Base-by-base conservation (phyloP, 64 coral and sea anemone species). In the Acropora yongei region DNA sequence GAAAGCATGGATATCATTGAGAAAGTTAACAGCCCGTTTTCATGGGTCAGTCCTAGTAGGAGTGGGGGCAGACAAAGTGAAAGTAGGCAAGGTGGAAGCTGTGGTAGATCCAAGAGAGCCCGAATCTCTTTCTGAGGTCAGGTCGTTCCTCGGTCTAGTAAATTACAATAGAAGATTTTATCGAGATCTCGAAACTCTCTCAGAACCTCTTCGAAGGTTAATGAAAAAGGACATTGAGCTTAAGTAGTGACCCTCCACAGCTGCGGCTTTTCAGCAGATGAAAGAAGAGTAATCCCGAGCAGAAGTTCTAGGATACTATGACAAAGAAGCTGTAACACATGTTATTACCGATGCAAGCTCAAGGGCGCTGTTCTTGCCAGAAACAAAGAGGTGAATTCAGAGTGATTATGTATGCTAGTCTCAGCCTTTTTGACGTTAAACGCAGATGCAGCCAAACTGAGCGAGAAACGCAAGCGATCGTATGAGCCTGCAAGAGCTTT, bases 31-130 rank as follows among this genome's bases (percentile, higher is more conserved):
- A 41, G 44, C 46, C 47, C 78, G 18, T 8, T 78, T 0, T 40
- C 5, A 2, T 90, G 88, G 88, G 88, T 90, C 5, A 82, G 18
- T 18, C 77, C 88, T n/a, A 1, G 50, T 75, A 39, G 84, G 68
- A 49, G 43, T 7, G 16, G 0, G 1, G 48, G 78, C 45, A 80
- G 78, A 80, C n/a, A n/a, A n/a, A n/a, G n/a, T n/a, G n/a, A n/a
- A n/a, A n/a, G n/a, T n/a, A n/a, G 30, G 30, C n/a, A 80, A 80
- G 47, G 48, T 80, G 11, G 53, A 39, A 49, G 78, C 44, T 1
- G 44, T 53, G 2, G 42, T 44, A 39, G 47, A 80, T 53, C 10
- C 47, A 18, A 1, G 78, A 42, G 47, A 80, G 42, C 8, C 78
- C 5, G 43, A 80, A 47, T 48, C 45, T 49, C 4, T 51, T 6